Conservation (phyloP, 2,797 vertebrate species). For the Scarus forsteni region DNA sequence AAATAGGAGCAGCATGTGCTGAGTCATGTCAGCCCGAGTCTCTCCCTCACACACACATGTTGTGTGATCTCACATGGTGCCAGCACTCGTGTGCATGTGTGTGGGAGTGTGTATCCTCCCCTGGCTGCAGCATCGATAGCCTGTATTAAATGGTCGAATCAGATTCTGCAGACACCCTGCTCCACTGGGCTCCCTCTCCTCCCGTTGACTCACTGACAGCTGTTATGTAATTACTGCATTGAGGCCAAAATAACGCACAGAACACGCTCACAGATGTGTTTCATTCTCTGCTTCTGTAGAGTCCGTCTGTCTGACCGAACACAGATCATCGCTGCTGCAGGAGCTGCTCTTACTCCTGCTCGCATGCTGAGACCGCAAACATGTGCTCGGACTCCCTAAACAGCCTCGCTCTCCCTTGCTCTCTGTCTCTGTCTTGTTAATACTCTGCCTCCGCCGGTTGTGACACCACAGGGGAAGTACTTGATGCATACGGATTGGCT, state of each 20-base stretch:
- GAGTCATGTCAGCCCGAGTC: not conserved
- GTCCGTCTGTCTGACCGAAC: not conserved
- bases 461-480: constrained; percentile 52
- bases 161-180: constrained; percentile 45
- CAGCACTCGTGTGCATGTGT: not conserved
- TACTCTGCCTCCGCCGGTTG: constrained; percentile 39
- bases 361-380: constrained; percentile 23
- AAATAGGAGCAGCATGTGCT: not conserved
- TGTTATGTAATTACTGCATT: constrained; percentile 69
- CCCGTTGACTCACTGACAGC: constrained; percentile 60
- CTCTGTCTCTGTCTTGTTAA: constrained; percentile 37
- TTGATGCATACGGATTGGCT: constrained; percentile 59
- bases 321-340: not conserved
- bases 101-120: not conserved
- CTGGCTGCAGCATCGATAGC: constrained; percentile 19
- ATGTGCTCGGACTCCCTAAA: constrained; percentile 44
- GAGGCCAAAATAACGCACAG: constrained; percentile 18
- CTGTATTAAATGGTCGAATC: constrained; percentile 47
- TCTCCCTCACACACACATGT: not conserved
- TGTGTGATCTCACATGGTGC: not conserved
- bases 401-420: not conserved
- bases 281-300: not conserved
- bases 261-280: constrained; percentile 8
- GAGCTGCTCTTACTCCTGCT: constrained; percentile 9
- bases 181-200: constrained; percentile 35